phyloP scores from a whole-genome alignment of 2,113 vertebrate genomes.

The Thinocorus orbignyianus region DNA sequence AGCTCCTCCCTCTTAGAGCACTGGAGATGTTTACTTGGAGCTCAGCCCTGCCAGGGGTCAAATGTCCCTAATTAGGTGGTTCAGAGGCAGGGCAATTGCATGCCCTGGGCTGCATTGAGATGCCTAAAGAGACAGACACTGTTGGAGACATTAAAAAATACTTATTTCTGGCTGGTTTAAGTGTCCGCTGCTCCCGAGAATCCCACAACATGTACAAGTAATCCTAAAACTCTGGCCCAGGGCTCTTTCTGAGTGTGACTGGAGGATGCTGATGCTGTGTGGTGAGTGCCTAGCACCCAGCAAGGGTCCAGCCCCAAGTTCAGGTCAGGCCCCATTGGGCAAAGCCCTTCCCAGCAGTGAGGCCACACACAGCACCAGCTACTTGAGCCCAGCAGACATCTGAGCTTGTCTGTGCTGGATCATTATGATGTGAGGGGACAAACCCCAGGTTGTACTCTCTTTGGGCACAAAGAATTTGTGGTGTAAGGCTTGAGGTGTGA shows the following conservation, averaged over 20 bases:
- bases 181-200: not conserved
- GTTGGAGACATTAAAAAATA: not conserved
- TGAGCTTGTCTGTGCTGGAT: not conserved
- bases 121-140: not conserved
- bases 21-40: not conserved
- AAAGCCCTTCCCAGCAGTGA: accelerated
- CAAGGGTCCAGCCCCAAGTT: not conserved
- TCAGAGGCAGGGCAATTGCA: not conserved
- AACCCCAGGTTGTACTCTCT: not conserved
- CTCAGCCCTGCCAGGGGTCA: not conserved
- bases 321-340: not conserved
- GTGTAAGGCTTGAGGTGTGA: not conserved
- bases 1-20: not conserved
- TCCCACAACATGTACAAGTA: not conserved
- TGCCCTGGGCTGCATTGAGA: not conserved
- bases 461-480: not conserved
- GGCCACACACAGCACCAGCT: accelerated
- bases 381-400: not conserved
- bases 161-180: not conserved
- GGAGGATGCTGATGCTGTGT: not conserved
- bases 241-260: not conserved
- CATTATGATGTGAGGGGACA: not conserved
- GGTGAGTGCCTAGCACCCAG: not conserved
- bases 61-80: not conserved
- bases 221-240: not conserved